phyloP scores from a whole-genome alignment of 2,888 invertebrate species.

The Drosophila rubida region DNA sequence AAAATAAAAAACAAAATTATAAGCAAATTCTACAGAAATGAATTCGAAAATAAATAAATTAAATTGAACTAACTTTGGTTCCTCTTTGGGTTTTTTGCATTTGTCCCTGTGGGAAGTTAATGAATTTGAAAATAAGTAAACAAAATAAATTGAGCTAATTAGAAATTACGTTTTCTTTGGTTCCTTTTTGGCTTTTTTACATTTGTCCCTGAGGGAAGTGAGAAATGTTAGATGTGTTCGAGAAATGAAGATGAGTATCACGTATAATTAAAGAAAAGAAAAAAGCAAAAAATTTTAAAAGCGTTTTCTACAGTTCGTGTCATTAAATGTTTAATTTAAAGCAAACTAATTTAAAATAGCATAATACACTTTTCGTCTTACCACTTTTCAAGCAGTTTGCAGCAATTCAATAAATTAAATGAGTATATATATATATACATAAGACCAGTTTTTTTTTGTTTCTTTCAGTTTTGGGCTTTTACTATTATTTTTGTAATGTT shows the following conservation, averaged over 20 bases:
- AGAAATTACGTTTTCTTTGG: too few species aligned
- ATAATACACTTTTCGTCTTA: constrained; percentile 55
- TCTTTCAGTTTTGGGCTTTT: constrained; percentile 25
- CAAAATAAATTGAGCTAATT: background rate
- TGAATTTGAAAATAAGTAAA: background rate
- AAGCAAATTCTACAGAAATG: too few species aligned
- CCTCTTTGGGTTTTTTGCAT: too few species aligned
- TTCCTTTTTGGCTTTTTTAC: too few species aligned
- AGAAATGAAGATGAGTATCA: constrained; percentile 8
- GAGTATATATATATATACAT: constrained; percentile 55
- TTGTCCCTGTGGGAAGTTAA: too few species aligned
- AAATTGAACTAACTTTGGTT: background rate
- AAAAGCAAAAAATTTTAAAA: constrained; percentile 1
- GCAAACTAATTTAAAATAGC: constrained; percentile 57
- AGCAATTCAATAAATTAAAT: constrained; percentile 63
- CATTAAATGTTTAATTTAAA: constrained; percentile 58
- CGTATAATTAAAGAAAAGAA: constrained; percentile 3
- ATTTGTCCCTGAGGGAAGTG: background rate
- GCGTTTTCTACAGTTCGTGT: constrained; percentile 16
- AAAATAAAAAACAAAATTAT: too few species aligned
- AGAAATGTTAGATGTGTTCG: background rate
- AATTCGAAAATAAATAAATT: background rate
- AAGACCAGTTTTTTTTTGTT: constrained; percentile 12
- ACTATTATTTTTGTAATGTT: constrained; percentile 41
- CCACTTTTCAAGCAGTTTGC: constrained; percentile 57